Percentiles rank a stretch among this genome's conserved stretches.
These are phyloP conservation scores for Pyrocephalus nanus DNA, from an alignment of 2,797 vertebrate species.

Conservation along the genomic window DNA sequence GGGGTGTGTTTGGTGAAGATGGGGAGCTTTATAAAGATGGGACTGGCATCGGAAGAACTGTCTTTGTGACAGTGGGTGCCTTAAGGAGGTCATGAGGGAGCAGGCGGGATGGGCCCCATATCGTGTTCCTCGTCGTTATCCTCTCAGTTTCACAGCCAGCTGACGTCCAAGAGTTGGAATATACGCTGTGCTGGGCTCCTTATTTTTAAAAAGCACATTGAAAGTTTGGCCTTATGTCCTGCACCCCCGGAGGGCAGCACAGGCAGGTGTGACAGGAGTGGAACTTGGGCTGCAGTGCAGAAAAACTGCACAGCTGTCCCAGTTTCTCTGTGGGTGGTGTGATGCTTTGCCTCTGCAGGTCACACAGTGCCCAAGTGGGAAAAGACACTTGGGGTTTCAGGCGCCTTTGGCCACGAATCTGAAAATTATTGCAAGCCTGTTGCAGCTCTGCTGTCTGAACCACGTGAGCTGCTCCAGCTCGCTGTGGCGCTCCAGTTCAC, in stretches of 20 bases:
- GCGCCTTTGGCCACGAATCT: not conserved
- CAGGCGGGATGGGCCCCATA: fast-evolving
- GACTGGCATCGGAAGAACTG: fast-evolving
- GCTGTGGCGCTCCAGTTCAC: not conserved
- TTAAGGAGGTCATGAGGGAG: not conserved
- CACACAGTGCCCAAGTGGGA: not conserved
- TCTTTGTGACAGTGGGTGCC: no score
- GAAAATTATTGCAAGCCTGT: not conserved
- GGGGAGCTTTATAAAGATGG: not conserved
- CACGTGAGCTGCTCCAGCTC: fast-evolving
- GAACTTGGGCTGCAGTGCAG: not conserved
- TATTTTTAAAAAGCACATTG: fast-evolving
- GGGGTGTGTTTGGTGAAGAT: not conserved
- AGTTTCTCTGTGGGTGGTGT: fast-evolving
- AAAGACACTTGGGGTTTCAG: not conserved
- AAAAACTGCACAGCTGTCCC: fast-evolving
- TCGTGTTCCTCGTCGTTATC: not conserved
- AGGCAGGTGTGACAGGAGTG: not conserved
- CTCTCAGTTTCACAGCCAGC: not conserved
- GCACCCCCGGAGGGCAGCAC: fast-evolving
- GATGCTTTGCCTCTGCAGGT: not conserved
- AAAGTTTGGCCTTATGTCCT: fast-evolving
- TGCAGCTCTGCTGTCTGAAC: not conserved
- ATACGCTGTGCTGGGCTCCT: not conserved
- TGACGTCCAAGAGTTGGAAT: not conserved